Evolutionary conservation across 2,797 vertebrate species (phyloP).

Genomic region (Kryptopterus vitreolus): DNA sequence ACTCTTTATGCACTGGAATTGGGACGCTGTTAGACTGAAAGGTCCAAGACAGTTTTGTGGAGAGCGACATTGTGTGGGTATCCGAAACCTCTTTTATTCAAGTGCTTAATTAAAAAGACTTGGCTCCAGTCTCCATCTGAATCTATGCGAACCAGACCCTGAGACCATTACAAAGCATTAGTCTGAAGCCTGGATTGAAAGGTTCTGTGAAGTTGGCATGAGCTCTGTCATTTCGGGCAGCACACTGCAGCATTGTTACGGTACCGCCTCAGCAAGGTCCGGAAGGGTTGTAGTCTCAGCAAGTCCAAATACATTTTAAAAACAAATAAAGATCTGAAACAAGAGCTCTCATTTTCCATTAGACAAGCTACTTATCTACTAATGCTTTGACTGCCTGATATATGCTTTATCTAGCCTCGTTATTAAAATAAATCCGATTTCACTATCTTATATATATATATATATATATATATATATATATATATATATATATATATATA

Average conservation of each 20-base stretch:
- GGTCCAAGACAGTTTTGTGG: conserved; percentile 23
- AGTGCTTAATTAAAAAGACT: conserved; percentile 48
- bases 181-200: not conserved
- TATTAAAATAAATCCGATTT: no score
- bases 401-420: no score
- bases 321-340: not conserved
- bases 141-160: conserved; percentile 40
- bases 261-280: conserved; percentile 23
- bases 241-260: conserved; percentile 41
- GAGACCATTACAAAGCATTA: conserved; percentile 45
- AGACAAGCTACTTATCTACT: no score
- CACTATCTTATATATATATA: no score
- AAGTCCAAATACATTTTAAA: not conserved
- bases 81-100: conserved; percentile 27
- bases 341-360: no score
- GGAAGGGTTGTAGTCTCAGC: conserved; percentile 10
- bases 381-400: no score
- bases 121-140: conserved; percentile 25
- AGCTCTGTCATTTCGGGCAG: conserved; percentile 4
- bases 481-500: no score
- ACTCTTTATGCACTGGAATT: conserved; percentile 28
- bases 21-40: conserved; percentile 24
- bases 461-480: no score
- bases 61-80: conserved; percentile 15
- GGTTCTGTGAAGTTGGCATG: conserved; percentile 25